Evolutionary conservation across 2,113 vertebrate genomes (phyloP), one percentile per base, ranked within the genome.

Genomic region (Pterocles orientalis): DNA sequence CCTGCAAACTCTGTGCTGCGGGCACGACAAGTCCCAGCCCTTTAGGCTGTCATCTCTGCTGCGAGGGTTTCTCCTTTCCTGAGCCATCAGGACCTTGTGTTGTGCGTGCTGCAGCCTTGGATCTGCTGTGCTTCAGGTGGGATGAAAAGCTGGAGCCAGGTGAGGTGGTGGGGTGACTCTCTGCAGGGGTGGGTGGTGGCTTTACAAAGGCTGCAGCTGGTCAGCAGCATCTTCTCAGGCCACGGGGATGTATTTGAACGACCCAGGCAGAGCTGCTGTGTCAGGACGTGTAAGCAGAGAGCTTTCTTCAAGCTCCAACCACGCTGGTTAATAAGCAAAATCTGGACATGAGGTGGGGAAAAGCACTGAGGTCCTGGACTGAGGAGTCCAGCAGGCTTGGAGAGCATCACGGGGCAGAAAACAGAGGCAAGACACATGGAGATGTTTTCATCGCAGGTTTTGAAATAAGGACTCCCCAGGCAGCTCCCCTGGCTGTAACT

Each of bases 311-410:
- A 76, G 45, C 28, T 18, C 34, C 16, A 34, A 0, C 6, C 17
- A 6, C 0, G 1, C 4, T 4, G 18, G n/a, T 69, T n/a, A 47
- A 45, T 9, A 31, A 34, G 34, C 25, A 18, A 58, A 31, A 28
- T 14, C 19, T 56, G 72, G 45, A 51, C 1, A 1, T 4, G 2
- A 26, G 16, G 31, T 39, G 25, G 21, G 31, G 57, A 68, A 47
- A 33, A 31, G n/a, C 9, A 14, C 12, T 2, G 1, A 0, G 10
- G 47, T n/a, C 39, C 29, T 47, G 54, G 25, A 19, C 6, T 0
- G 0, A 86, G 68, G 18, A 91, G 36, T 53, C 36, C 45, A 34
- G 47, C 53, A 48, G 33, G n/a, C 47, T 45, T 68, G 31, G 41
- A 34, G 31, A 68, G 10, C 17, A 26, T 29, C 14, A 17, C 41